phyloP scores from a whole-genome alignment of 2,113 vertebrate species.

The Xiphorhynchus elegans region DNA sequence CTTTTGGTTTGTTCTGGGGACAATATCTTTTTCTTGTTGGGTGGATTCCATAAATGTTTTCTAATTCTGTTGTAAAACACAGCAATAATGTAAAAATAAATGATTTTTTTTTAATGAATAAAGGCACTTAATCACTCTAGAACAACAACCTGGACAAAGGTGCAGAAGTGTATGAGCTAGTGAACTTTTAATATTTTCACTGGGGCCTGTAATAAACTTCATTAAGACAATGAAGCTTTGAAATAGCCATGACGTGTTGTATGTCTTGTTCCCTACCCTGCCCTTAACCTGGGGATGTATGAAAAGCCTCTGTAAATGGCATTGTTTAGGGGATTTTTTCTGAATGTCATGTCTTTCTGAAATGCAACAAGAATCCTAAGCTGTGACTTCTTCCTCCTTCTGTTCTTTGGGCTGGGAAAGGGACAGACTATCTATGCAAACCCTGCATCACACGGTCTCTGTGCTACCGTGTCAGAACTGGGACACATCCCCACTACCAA shows the following conservation, averaged over 20 bases:
- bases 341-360: background rate
- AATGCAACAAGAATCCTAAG: background rate
- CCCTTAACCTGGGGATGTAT: background rate
- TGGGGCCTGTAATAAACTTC: slow-evolving; percentile 25
- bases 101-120: background rate
- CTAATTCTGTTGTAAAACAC: slow-evolving; percentile 56
- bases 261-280: background rate
- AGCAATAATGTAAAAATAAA: slow-evolving; percentile 79
- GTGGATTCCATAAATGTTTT: slow-evolving; percentile 29
- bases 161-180: background rate
- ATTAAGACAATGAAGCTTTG: slow-evolving; percentile 30
- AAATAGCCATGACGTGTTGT: slow-evolving; percentile 32
- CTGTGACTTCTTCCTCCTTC: background rate
- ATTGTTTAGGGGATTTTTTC: background rate
- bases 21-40: slow-evolving; percentile 21
- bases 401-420: background rate
- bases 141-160: background rate
- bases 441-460: background rate
- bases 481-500: background rate
- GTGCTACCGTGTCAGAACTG: background rate
- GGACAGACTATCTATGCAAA: slow-evolving; percentile 58
- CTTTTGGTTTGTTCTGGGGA: slow-evolving; percentile 14
- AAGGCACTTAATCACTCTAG: slow-evolving; percentile 56
- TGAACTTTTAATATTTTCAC: slow-evolving; percentile 30
- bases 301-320: background rate